Evolutionary conservation across 1,140 invertebrate genomes (phyloP), one percentile per base, ranked within the genome.

Genomic region (Drosophila jambulina): DNA sequence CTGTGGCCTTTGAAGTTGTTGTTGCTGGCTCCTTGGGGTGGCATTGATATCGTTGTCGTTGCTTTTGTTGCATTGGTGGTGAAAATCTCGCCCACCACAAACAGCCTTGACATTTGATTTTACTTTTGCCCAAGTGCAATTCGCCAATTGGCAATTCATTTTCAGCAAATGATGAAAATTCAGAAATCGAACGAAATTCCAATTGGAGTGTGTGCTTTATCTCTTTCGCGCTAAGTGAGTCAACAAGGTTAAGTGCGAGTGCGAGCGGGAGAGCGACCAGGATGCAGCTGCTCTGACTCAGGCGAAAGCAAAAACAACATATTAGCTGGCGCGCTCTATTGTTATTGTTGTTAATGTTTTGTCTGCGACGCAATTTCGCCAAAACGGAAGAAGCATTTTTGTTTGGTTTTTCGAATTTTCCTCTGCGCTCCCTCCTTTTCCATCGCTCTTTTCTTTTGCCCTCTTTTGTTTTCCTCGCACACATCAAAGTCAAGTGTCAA

Each of bases 401-500:
- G 83, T 80, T 80, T 76, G 67, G 48, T 19, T 86, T 85, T 80
- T 63, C 71, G 62, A 38, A 77, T 82, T 72, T 72, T 77, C 43
- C 64, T 34, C 45, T 67, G 13, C 13, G 17, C 46, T 12, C 15
- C 51, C 32, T n/a, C 32, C 32, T 74, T 61, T 51, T 63, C 40
- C 68, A 9, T 36, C 49, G 4, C 21, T 17, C 56, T 57, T 68
- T 23, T 15, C 59, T 63, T 5, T n/a, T 38, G 53, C 9, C 34
- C 21, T 42, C 54, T 42, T 60, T 78, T 62, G 75, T 71, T 78
- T 70, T 40, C 48, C 64, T 32, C 62, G 59, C 62, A 62, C 77
- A 74, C 71, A 85, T 88, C 84, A 90, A 88, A 88, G 84, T 88
- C 84, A 88, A 88, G 84, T 90, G 75, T 85, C 85, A 88, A 88